Evolutionary conservation across 2,797 vertebrate genomes (phyloP).

Genomic region (Smutsia gigantea): DNA sequence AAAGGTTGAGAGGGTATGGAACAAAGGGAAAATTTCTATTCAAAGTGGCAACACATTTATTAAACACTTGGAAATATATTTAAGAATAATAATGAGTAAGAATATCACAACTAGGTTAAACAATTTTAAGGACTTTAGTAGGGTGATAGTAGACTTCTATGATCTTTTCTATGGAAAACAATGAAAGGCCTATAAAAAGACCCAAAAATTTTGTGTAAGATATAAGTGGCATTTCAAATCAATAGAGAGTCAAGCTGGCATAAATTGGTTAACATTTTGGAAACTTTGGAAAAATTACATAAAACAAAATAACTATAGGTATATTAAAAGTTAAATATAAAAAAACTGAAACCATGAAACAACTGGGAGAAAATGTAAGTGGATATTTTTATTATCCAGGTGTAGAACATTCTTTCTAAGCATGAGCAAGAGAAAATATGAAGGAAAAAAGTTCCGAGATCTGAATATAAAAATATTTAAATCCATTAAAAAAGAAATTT

Average conservation of each 20-base stretch:
- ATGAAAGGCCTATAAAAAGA: constrained; percentile 1
- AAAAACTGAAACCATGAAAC: neutral
- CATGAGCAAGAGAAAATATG: neutral
- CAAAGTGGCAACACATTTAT: constrained; percentile 33
- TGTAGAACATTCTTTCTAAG: neutral
- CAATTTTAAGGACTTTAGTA: neutral
- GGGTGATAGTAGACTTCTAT: neutral
- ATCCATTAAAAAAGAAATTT: neutral
- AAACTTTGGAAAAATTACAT: neutral
- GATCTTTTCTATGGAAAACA: neutral
- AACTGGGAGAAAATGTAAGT: neutral
- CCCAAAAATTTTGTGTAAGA: neutral
- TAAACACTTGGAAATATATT: neutral
- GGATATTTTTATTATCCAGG: neutral
- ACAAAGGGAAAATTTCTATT: neutral
- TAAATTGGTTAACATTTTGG: neutral
- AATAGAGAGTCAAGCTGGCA: neutral
- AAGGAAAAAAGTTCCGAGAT: neutral
- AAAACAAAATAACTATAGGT: neutral
- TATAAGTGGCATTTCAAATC: neutral
- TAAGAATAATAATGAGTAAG: neutral
- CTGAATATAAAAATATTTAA: neutral
- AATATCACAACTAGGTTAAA: neutral
- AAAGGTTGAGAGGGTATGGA: neutral
- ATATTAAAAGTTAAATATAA: constrained; percentile 10